These are phyloP conservation scores for Jordanella pulchra DNA, from an alignment of 2,797 vertebrate genomes.

Conservation along the genomic window DNA sequence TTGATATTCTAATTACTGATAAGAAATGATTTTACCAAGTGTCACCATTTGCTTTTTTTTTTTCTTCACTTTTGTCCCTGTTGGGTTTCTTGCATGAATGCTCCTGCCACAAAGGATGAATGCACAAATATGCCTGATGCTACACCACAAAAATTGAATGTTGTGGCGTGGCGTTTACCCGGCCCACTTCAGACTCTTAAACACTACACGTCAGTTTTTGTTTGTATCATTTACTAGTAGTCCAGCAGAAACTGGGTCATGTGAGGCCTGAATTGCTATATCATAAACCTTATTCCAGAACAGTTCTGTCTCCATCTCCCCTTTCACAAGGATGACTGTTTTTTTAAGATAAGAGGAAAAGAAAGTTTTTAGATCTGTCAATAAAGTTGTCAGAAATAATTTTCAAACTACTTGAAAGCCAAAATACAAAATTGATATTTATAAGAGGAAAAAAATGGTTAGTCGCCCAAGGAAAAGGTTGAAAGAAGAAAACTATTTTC, in stretches of 20 bases:
- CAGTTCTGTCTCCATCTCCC: conserved; percentile 37
- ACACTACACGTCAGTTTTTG: conserved; percentile 41
- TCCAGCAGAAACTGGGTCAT: conserved; percentile 67
- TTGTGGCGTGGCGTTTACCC: conserved; percentile 28
- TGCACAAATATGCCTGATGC: conserved; percentile 13
- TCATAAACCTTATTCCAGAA: conserved; percentile 58
- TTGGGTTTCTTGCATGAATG: conserved; percentile 26
- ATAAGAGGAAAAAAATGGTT: too few relatives aligned
- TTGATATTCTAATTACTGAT: conserved; percentile 1
- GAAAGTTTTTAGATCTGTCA: not conserved
- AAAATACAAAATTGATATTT: too few relatives aligned
- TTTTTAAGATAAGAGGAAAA: not conserved
- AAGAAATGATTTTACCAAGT: conserved; percentile 32
- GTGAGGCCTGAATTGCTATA: conserved; percentile 53
- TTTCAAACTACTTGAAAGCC: too few relatives aligned
- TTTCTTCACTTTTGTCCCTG: conserved; percentile 10
- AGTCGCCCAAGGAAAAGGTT: not conserved
- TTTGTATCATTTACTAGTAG: conserved; percentile 48
- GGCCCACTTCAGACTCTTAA: conserved; percentile 36
- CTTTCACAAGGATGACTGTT: conserved; percentile 11
- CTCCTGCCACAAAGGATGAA: conserved; percentile 23
- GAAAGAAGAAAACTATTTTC: not conserved
- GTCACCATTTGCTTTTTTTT: conserved; percentile 26
- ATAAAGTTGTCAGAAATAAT: not conserved
- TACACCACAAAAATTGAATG: conserved; percentile 10